phyloP scores from a whole-genome alignment of 2,113 vertebrate genomes.

The Crotalus helleri region DNA sequence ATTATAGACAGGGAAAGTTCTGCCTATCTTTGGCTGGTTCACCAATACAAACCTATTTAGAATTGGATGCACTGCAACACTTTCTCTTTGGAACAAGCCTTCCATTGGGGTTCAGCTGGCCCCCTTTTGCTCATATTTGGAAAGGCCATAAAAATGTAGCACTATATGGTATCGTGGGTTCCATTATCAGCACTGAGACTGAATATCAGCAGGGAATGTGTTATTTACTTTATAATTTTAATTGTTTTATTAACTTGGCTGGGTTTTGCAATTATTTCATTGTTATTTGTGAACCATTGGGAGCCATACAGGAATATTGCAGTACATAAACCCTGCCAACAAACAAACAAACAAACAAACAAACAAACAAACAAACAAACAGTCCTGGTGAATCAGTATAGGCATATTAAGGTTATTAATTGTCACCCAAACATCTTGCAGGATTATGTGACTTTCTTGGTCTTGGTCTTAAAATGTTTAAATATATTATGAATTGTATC shows the following conservation, averaged over 20 bases:
- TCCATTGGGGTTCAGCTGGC: neutral
- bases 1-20: neutral
- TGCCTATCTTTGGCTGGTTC: neutral
- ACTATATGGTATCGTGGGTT: neutral
- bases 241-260: neutral
- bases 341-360: neutral
- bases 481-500: neutral
- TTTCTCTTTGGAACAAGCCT: neutral
- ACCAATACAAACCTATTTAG: neutral
- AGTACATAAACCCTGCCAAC: neutral
- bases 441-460: neutral
- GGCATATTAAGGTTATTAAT: neutral
- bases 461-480: neutral
- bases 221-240: neutral
- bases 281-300: neutral
- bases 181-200: neutral
- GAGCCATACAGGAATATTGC: neutral
- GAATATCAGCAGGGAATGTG: neutral
- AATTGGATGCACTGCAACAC: neutral
- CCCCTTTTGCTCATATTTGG: neutral
- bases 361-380: neutral
- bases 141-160: neutral
- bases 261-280: neutral
- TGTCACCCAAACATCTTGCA: neutral
- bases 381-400: neutral